phyloP scores from a whole-genome alignment of 1,140 invertebrate genomes.

The Drosophila repletoides region DNA sequence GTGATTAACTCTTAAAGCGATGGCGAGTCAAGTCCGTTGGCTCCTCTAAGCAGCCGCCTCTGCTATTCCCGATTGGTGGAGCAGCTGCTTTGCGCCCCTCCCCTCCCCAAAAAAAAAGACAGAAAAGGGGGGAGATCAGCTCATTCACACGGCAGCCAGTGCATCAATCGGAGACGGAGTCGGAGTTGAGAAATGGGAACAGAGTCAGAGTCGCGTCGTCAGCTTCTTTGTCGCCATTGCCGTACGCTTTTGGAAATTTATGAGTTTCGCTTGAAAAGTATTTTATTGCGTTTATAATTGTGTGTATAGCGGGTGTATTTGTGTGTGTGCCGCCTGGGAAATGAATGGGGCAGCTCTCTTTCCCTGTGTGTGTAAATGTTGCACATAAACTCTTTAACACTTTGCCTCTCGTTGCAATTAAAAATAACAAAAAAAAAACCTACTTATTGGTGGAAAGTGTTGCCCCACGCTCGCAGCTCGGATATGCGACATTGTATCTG shows the following conservation, averaged over 20 bases:
- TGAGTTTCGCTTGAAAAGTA: constrained; percentile 82
- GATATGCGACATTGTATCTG: constrained; percentile 56
- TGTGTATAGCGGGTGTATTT: constrained; percentile 39
- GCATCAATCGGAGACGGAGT: constrained; percentile 32
- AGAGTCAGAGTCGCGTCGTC: constrained; percentile 37
- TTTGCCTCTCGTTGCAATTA: constrained; percentile 79
- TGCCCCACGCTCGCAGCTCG: constrained; percentile 1
- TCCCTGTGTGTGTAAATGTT: constrained; percentile 71
- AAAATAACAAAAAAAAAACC: constrained; percentile 50
- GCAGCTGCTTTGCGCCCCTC: constrained; percentile 21
- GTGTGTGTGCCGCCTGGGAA: constrained; percentile 59
- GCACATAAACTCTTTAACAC: constrained; percentile 82
- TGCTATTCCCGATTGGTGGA: constrained; percentile 24
- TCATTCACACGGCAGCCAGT: constrained; percentile 71
- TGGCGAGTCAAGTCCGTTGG: constrained; percentile 37
- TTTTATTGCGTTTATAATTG: constrained; percentile 82
- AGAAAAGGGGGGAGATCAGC: neutral
- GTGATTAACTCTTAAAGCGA: constrained; percentile 78
- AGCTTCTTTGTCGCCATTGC: constrained; percentile 63
- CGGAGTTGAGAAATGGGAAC: constrained; percentile 7
- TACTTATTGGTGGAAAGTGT: constrained; percentile 74
- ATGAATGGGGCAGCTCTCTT: constrained; percentile 49
- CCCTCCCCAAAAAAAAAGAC: neutral
- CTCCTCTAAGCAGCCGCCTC: constrained; percentile 48
- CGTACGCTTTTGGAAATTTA: constrained; percentile 79